Base-by-base conservation (phyloP, 2,888 invertebrate species). In the Drosophila barbarae region DNA sequence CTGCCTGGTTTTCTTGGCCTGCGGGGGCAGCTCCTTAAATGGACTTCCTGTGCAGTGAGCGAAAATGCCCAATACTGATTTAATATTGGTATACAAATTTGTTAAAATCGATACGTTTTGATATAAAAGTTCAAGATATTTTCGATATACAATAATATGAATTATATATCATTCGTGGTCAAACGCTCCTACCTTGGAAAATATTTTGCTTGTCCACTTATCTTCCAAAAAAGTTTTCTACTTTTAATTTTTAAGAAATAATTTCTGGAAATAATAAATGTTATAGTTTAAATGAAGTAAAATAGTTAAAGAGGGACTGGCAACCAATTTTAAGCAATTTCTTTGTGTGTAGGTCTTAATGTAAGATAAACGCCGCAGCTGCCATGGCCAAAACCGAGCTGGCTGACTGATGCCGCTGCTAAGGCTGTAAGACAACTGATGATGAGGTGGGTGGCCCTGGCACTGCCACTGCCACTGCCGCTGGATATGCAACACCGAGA, bases 361-460 rank as follows among this genome's bases (percentile, higher is more conserved):
- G 58, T 71, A 76, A 79, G 82, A 79, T 82, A 79, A 80, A 86
- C 79, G 84, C 65, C 67, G 68, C 72, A 71, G 70, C 61, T 69
- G 60, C 50, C 41, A 28, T 39, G 57, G 46, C 68, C 59, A 67
- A 67, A 73, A 21, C 35, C 35, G 10, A 44, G 55, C 52, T 50
- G 56, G 36, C 71, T 73, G 75, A 83, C 80, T 74, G 77, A 82
- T 84, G 82, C 35, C 30, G 18, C 36, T 28, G 36, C 36, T 52
- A 3, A 32, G 46, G 46, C 46, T 47, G 21, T 12, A 8, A 47
- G 55, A 54, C 36, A 21, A 30, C 30, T 54, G 53, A 28, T 28
- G 55, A 36, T 53, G 55, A 55, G 28, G 54, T 36, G 36, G 28
- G 28, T n/a, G 54, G 53, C 36, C 15, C 28, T 7, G 28, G 15